A percentile compares a stretch with the other conserved stretches of the same genome.
These are phyloP conservation scores for Deilephila porcellus DNA, from an alignment of 2,888 invertebrate species.

Conservation along the genomic window DNA sequence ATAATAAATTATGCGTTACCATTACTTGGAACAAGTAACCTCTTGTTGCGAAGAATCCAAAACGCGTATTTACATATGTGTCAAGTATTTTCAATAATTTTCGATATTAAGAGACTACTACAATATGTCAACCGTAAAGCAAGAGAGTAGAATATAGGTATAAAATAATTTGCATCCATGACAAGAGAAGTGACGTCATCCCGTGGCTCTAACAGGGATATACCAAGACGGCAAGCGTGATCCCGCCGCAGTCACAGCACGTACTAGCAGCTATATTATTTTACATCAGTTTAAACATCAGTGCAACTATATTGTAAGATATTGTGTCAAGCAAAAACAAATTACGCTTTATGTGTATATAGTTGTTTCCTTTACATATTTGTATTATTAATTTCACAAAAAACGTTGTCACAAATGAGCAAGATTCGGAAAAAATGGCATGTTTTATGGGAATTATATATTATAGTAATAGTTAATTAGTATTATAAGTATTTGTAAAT, in stretches of 20 bases:
- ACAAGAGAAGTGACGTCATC: conserved; percentile 40
- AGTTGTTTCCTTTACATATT: neutral
- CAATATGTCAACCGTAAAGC: neutral
- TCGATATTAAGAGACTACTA: neutral
- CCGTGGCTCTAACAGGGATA: conserved; percentile 42
- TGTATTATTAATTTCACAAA: too few species aligned
- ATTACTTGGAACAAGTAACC: too few species aligned
- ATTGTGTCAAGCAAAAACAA: neutral
- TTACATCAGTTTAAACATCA: conserved; percentile 49
- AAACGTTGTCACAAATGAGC: too few species aligned
- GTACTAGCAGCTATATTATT: conserved; percentile 58
- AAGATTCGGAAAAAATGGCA: too few species aligned
- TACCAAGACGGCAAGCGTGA: conserved; percentile 33
- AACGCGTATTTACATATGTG: neutral
- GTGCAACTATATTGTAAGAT: conserved; percentile 39
- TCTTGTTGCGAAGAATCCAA: too few species aligned
- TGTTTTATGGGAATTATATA: too few species aligned
- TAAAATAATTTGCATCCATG: conserved; percentile 44
- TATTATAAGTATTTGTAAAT: too few species aligned
- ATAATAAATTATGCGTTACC: too few species aligned
- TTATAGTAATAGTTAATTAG: too few species aligned
- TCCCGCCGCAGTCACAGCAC: conserved; percentile 52
- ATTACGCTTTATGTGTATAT: neutral
- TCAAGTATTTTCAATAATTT: neutral
- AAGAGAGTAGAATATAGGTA: conserved; percentile 39